Base-by-base conservation (phyloP, 2,797 vertebrate species). In the Threskiornis aethiopicus region DNA sequence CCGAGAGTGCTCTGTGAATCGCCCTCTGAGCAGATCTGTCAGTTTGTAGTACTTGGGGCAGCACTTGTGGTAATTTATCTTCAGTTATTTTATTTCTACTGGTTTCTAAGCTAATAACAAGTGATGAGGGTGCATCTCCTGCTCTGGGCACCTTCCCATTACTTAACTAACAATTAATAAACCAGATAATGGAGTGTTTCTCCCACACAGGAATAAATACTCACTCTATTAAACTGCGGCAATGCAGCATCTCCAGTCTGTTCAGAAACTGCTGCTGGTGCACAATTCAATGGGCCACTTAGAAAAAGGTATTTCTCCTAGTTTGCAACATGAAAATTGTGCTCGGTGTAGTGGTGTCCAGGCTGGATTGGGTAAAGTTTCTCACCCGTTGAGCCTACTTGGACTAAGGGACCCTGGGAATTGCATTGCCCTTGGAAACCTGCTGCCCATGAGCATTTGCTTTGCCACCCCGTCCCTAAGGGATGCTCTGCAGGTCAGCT, bases 121-220 rank as follows among this genome's bases (percentile, higher is more conserved):
- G 84, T 8, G 86, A 75, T 69, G 90, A 95, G 94, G 89, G 79
- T 79, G 97, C 84, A 51, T 94, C 92, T 95, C 62, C 90, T 65
- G 72, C 94, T 97, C 94, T 95, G 90, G 96, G 93, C 94, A 95
- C 93, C 92, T 95, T 97, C 97, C 93, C 69, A 71, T 94, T 96
- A 89, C 95, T 96, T 97, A 96, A 94, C 96, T 88, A 95, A 92
- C 95, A 96, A 97, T 97, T 96, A 97, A 96, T 96, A 97, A 97
- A 86, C 12, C 89, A 72, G 87, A 93, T 97, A 96, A 96, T 96
- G 93, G 95, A 96, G 84, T 92, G 89, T 93, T 96, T 93, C 69
- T 92, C 89, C 89, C 82, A 42, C 84, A 78, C 54, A 94, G 86
- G 94, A 93, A 89, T 92, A 95, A 96, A 96, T 86, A 90, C 78